Percentiles rank a stretch among this genome's conserved stretches.
Evolutionary conservation across 2,797 vertebrate species (phyloP).

Genomic region (Emydoidea blandingii): DNA sequence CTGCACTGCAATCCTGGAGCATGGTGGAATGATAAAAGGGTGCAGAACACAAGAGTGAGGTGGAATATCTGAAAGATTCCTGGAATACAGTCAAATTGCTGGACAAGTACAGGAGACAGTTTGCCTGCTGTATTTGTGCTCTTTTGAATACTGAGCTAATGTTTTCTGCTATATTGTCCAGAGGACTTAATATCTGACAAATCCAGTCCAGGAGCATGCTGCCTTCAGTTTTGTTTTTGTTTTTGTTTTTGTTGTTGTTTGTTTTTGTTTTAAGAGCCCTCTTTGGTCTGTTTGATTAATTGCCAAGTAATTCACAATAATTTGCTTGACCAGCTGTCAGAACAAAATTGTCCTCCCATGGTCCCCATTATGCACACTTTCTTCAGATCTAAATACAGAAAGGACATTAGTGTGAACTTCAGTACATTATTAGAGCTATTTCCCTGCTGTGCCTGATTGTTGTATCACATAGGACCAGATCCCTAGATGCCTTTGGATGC

Average conservation of each 20-base stretch:
- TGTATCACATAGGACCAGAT: background rate
- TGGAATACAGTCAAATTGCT: background rate
- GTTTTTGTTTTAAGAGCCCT: background rate
- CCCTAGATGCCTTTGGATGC: background rate
- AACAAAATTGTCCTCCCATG: background rate
- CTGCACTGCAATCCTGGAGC: background rate
- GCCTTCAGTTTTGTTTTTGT: background rate
- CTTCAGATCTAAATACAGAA: conserved; percentile 37
- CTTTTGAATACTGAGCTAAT: background rate
- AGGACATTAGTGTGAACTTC: conserved; percentile 41
- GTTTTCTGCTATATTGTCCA: background rate
- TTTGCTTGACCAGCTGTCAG: conserved; percentile 53
- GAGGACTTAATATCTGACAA: background rate
- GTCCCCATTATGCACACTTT: conserved; percentile 37
- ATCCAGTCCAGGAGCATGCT: background rate
- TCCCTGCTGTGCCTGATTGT: background rate
- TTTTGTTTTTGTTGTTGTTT: too few species aligned
- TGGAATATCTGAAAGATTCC: conserved; percentile 1
- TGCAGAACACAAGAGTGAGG: accelerated
- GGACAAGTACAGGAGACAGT: background rate
- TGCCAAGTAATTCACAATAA: conserved; percentile 26
- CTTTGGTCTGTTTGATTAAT: conserved; percentile 19
- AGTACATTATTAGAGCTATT: conserved; percentile 10
- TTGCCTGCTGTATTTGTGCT: accelerated
- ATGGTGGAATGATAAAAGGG: background rate